These are phyloP conservation scores for Icerya purchasi DNA, from an alignment of 2,888 invertebrate species.

Conservation along the genomic window DNA sequence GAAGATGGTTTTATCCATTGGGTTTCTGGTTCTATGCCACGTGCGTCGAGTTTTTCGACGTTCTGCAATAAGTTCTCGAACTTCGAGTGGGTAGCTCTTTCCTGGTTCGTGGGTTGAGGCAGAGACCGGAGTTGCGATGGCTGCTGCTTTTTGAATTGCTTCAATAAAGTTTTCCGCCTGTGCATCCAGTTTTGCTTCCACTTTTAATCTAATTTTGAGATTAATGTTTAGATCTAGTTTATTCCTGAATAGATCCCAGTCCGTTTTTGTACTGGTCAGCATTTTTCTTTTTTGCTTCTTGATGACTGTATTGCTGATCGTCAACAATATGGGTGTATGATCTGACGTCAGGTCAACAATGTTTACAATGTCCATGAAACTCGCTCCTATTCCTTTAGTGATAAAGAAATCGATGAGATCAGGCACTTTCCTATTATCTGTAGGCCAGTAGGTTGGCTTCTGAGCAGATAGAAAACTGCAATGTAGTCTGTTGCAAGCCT, in stretches of 20 bases:
- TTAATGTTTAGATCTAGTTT: neutral
- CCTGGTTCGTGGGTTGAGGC: neutral
- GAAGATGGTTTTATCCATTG: neutral
- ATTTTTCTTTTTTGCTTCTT: neutral
- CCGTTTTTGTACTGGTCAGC: neutral
- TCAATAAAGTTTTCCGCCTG: neutral
- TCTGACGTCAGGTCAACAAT: neutral
- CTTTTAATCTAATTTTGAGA: neutral
- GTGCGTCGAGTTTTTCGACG: neutral
- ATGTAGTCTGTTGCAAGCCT: neutral
- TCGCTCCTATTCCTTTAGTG: neutral
- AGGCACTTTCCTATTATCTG: too few relatives aligned
- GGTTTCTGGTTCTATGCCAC: neutral
- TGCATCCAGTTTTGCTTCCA: neutral
- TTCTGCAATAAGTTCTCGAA: neutral
- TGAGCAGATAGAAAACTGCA: neutral
- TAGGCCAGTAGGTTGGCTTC: neutral
- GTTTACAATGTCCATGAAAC: neutral
- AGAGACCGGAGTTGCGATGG: neutral
- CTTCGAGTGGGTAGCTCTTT: neutral
- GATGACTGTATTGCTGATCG: neutral
- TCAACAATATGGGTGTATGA: neutral
- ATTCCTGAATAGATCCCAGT: neutral
- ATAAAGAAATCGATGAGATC: too few relatives aligned
- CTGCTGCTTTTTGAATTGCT: neutral